Percentiles rank a stretch among this genome's conserved stretches.
Conservation (phyloP, 2,888 invertebrate species). For the Brachynemurus nebulosus region DNA sequence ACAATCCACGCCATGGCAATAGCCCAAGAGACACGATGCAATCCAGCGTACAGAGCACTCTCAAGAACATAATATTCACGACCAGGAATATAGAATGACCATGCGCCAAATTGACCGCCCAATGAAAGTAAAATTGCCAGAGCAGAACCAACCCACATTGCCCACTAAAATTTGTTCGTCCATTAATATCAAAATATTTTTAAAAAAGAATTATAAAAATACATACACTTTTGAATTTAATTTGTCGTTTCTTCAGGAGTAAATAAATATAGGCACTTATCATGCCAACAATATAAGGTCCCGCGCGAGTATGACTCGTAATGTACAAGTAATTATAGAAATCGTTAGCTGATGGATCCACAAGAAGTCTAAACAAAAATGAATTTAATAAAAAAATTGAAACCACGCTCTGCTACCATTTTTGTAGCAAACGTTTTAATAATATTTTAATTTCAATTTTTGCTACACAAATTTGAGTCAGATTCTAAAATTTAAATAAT, state of each 20-base stretch:
- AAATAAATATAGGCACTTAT: slow-evolving; percentile 24
- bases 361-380: slow-evolving; percentile 16
- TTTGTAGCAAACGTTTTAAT: too few relatives aligned
- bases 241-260: slow-evolving; percentile 6
- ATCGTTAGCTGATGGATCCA: slow-evolving; percentile 16
- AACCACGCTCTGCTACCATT: too few relatives aligned
- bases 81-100: slow-evolving; percentile 23
- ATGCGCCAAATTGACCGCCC: slow-evolving; percentile 21
- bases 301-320: slow-evolving; percentile 23
- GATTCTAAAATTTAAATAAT: too few relatives aligned
- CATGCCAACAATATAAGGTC: slow-evolving; percentile 28
- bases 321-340: slow-evolving; percentile 20
- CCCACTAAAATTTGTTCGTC: slow-evolving; percentile 18
- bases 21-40: slow-evolving; percentile 26
- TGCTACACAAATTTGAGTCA: too few relatives aligned
- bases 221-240: slow-evolving; percentile 1
- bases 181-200: neutral
- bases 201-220: neutral
- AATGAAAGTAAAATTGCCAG: slow-evolving; percentile 17
- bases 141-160: slow-evolving; percentile 21
- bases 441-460: too few relatives aligned
- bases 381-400: too few relatives aligned
- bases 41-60: slow-evolving; percentile 27
- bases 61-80: slow-evolving; percentile 22
- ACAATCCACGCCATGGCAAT: slow-evolving; percentile 27